A percentile compares a stretch with the other conserved stretches of the same genome.
Conservation (phyloP, 37 sponge, comb jelly and placozoan genomes). For the Eunapius fragilis region DNA sequence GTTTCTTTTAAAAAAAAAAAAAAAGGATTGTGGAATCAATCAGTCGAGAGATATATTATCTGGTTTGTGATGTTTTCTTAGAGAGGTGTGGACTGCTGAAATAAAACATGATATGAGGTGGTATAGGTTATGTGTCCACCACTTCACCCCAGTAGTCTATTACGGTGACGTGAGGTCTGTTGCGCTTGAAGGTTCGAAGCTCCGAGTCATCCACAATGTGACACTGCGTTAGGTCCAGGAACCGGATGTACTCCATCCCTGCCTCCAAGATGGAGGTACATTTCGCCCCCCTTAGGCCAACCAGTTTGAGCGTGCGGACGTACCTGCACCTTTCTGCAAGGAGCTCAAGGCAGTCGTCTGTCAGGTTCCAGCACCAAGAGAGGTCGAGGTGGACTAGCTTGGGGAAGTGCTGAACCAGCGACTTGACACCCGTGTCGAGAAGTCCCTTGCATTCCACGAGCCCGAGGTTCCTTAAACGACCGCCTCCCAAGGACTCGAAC, state of each 20-base stretch:
- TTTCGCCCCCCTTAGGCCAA: conserved; percentile 12
- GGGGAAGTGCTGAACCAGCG: conserved; percentile 9
- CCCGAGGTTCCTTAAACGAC: not conserved
- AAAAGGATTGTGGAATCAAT: too few species aligned
- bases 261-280: not conserved
- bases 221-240: conserved; percentile 14
- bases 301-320: conserved; percentile 8
- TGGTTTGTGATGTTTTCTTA: too few species aligned
- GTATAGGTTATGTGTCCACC: not conserved
- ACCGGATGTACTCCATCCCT: not conserved
- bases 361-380: conserved; percentile 32
- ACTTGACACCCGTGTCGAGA: not conserved
- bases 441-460: conserved; percentile 13
- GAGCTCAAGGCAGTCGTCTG: conserved; percentile 13
- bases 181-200: not conserved
- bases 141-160: conserved; percentile 7
- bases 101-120: not conserved
- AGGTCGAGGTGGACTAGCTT: conserved; percentile 9
- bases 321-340: not conserved
- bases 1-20: too few species aligned
- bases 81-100: too few species aligned
- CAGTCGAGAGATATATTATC: too few species aligned
- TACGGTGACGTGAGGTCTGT: conserved; percentile 7
- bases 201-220: conserved; percentile 16
- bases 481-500: not conserved